A percentile compares a stretch with the other conserved stretches of the same genome.
Evolutionary conservation across 2,113 vertebrate genomes (phyloP).

Genomic region (Geococcyx californianus): DNA sequence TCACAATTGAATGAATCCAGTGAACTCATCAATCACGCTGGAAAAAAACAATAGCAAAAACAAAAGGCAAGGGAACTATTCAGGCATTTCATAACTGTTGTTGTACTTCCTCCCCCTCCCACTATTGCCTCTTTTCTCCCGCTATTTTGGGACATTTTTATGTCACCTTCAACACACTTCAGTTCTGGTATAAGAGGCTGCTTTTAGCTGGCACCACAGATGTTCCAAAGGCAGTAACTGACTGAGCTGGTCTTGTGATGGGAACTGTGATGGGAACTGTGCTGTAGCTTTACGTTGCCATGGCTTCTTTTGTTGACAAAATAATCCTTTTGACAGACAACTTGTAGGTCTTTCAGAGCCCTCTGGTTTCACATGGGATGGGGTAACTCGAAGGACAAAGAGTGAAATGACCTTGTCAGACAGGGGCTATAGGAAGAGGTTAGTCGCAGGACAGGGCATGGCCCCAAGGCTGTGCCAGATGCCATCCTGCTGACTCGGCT

Average conservation of each 20-base stretch:
- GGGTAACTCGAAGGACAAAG: background rate
- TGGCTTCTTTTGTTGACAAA: constrained; percentile 36
- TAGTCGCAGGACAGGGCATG: background rate
- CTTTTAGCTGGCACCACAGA: constrained; percentile 26
- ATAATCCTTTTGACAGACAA: background rate
- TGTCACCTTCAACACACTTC: constrained; percentile 13
- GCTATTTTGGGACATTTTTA: background rate
- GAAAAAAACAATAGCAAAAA: background rate
- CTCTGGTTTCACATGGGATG: background rate
- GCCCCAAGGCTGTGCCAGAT: fast-evolving
- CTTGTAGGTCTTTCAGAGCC: background rate
- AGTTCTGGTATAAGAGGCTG: constrained; percentile 22
- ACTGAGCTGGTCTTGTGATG: constrained; percentile 47
- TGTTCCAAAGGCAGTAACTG: constrained; percentile 52
- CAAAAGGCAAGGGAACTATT: background rate
- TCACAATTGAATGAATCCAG: background rate
- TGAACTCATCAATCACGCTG: background rate
- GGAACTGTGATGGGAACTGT: constrained; percentile 2
- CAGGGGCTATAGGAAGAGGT: background rate
- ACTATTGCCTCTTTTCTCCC: background rate
- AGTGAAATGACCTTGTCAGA: background rate
- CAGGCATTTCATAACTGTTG: background rate
- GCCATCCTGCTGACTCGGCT: background rate
- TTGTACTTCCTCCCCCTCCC: background rate
- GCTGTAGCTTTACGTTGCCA: constrained; percentile 8